Evolutionary conservation across 2,797 vertebrate species (phyloP).

Genomic region (Hemibagrus guttatus): DNA sequence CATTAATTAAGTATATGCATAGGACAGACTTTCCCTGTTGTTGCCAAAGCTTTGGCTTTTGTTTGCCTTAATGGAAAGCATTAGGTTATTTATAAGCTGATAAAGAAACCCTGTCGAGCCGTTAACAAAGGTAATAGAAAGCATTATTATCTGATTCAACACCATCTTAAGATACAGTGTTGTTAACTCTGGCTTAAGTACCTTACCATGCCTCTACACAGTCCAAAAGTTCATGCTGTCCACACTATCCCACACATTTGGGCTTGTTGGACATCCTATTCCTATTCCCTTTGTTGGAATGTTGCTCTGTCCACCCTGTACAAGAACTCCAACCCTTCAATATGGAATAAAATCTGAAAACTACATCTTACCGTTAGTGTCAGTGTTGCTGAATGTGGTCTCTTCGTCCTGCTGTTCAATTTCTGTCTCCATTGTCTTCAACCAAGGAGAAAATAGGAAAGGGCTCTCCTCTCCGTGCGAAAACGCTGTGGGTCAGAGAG

Average conservation of each 20-base stretch:
- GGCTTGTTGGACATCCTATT: background rate
- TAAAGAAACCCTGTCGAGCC: background rate
- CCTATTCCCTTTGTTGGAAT: too few species aligned
- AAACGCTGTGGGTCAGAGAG: constrained; percentile 6
- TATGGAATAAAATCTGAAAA: background rate
- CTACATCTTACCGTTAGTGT: constrained; percentile 88
- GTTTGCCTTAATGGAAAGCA: background rate
- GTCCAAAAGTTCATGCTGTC: background rate
- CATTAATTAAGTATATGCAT: too few species aligned
- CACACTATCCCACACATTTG: background rate
- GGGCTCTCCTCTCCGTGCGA: constrained; percentile 61
- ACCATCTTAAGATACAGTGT: background rate
- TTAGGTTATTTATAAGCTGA: background rate
- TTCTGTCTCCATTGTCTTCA: constrained; percentile 92
- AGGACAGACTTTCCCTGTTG: background rate
- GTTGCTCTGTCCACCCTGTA: background rate
- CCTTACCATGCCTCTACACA: background rate
- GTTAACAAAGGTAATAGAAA: background rate
- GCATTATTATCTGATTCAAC: background rate
- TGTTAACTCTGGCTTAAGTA: background rate
- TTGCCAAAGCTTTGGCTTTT: background rate
- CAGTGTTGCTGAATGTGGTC: constrained; percentile 89
- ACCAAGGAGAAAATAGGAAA: constrained; percentile 68
- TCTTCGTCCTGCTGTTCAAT: constrained; percentile 88
- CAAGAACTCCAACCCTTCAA: background rate